Conservation (phyloP, 30 jellyfish, hydroid and myxozoan species). For the Hydractinia symbiolongicarpus region DNA sequence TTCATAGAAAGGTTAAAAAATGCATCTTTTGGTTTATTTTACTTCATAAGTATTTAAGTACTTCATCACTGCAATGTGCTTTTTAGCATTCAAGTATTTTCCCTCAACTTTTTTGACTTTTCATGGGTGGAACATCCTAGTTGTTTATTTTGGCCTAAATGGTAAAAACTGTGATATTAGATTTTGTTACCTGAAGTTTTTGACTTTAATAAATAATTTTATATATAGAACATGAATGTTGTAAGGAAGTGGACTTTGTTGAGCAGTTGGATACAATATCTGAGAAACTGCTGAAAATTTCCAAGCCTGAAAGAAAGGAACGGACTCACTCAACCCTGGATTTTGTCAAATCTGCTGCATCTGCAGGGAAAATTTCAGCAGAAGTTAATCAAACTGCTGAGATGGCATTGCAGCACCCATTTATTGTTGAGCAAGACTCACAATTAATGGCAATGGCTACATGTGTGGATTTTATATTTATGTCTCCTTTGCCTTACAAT, state of each 20-base stretch:
- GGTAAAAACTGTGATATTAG: no score
- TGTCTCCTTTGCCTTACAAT: constrained; percentile 17
- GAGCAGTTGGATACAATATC: constrained; percentile 28
- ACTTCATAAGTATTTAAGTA: no score
- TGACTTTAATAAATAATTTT: background rate
- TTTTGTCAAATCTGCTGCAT: constrained; percentile 76
- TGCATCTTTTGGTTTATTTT: no score
- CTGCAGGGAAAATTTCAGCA: constrained; percentile 83
- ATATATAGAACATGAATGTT: constrained; percentile 28
- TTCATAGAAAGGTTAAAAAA: no score
- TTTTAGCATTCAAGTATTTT: no score
- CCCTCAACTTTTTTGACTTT: background rate
- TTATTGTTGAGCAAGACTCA: background rate
- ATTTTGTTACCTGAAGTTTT: no score
- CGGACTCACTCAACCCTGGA: constrained; percentile 46
- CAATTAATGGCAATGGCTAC: constrained; percentile 4
- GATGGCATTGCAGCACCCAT: constrained; percentile 46
- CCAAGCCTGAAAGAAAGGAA: constrained; percentile 37
- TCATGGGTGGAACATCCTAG: background rate
- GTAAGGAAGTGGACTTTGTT: constrained; percentile 54
- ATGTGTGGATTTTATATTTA: constrained; percentile 31
- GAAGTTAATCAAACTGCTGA: constrained; percentile 39
- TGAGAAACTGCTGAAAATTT: constrained; percentile 36
- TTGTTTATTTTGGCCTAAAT: background rate
- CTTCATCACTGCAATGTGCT: no score